phyloP scores from a whole-genome alignment of 2,888 invertebrate species.

The Lycocerus yunnanus region DNA sequence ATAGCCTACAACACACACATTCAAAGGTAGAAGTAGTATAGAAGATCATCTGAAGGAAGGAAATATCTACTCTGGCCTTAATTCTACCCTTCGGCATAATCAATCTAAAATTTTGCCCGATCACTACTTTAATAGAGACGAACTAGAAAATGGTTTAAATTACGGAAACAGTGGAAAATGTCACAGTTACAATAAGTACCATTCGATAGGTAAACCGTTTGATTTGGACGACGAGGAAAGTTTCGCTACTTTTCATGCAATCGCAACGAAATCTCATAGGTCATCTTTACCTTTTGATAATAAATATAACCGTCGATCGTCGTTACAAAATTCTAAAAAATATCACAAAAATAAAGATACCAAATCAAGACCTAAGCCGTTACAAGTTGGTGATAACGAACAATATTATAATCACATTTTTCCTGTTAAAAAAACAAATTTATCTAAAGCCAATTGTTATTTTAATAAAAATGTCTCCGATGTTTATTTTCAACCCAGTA shows the following conservation, averaged over 20 bases:
- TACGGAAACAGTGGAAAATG: constrained; percentile 40
- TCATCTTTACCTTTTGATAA: constrained; percentile 37
- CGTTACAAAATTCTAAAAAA: constrained; percentile 34
- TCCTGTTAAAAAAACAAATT: constrained; percentile 50
- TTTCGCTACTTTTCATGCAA: constrained; percentile 47
- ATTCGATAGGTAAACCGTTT: constrained; percentile 42
- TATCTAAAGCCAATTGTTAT: constrained; percentile 12
- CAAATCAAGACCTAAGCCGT: constrained; percentile 61
- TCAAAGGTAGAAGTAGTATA: constrained; percentile 56
- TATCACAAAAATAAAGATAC: constrained; percentile 47
- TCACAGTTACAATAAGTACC: constrained; percentile 50
- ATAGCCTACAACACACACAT: constrained; percentile 55
- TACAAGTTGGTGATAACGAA: constrained; percentile 62
- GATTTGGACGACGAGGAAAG: constrained; percentile 35
- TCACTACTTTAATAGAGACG: constrained; percentile 49
- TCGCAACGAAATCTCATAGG: constrained; percentile 41
- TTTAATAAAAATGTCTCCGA: constrained; percentile 40
- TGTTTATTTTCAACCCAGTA: constrained; percentile 51
- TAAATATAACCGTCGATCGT: constrained; percentile 40
- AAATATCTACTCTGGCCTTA: constrained; percentile 48
- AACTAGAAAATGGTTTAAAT: constrained; percentile 39
- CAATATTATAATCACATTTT: constrained; percentile 67
- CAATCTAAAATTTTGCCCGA: constrained; percentile 43
- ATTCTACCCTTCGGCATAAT: constrained; percentile 39
- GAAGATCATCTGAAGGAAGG: constrained; percentile 46